Conservation (phyloP, 2,888 invertebrate species). For the Calliopum simillimum region DNA sequence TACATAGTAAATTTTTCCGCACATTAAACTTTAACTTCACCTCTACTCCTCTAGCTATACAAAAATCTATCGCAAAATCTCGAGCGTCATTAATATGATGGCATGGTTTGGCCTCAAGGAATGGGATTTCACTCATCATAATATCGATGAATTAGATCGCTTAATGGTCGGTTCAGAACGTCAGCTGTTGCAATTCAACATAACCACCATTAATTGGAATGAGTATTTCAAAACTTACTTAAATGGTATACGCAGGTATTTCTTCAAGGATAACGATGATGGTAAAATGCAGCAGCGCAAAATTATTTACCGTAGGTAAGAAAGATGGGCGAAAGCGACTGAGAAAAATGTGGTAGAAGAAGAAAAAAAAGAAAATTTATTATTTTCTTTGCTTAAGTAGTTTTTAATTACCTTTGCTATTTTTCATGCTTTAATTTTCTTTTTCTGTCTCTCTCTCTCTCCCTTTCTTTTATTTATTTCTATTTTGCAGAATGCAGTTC, state of each 20-base stretch:
- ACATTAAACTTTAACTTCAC: neutral
- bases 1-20: no score
- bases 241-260: slow-evolving; percentile 75
- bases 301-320: slow-evolving; percentile 64
- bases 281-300: slow-evolving; percentile 61
- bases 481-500: slow-evolving; percentile 55
- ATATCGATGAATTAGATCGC: slow-evolving; percentile 64
- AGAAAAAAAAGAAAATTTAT: neutral
- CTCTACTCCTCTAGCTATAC: slow-evolving; percentile 53
- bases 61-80: slow-evolving; percentile 64
- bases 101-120: slow-evolving; percentile 67
- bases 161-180: slow-evolving; percentile 54
- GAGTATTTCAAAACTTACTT: slow-evolving; percentile 76
- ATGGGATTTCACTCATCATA: slow-evolving; percentile 65
- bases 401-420: slow-evolving; percentile 48
- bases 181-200: slow-evolving; percentile 70
- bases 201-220: slow-evolving; percentile 75
- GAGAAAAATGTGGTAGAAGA: neutral
- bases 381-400: slow-evolving; percentile 45
- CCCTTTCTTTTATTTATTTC: slow-evolving; percentile 37
- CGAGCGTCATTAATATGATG: slow-evolving; percentile 67
- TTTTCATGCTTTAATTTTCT: slow-evolving; percentile 20
- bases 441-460: slow-evolving; percentile 31
- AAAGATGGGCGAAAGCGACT: neutral
- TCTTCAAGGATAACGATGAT: slow-evolving; percentile 76